Evolutionary conservation across 1,140 invertebrate genomes (phyloP).

Genomic region (Brachionus calyciflorus): DNA sequence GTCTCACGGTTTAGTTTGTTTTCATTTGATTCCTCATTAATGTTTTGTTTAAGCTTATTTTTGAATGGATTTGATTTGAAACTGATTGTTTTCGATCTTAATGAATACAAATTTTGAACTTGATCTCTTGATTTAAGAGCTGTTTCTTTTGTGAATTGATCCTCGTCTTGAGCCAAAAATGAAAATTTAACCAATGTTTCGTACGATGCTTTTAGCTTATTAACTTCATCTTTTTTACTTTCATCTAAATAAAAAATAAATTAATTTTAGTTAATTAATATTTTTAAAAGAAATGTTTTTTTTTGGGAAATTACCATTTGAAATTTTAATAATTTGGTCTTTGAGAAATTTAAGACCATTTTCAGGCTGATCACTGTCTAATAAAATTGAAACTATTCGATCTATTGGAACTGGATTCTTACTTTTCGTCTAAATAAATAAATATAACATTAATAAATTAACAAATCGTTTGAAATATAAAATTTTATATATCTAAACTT

Average conservation of each 20-base stretch:
- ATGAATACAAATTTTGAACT: constrained; percentile 34
- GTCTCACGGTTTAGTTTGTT: background rate
- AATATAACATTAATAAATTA: too few species aligned
- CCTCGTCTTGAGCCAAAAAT: constrained; percentile 32
- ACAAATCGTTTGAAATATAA: too few species aligned
- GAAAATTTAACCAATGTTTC: constrained; percentile 30
- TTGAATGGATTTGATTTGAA: background rate
- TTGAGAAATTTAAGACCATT: constrained; percentile 30
- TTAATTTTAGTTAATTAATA: background rate
- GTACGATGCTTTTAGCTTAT: constrained; percentile 4
- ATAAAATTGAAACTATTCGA: constrained; percentile 19
- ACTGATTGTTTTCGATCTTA: background rate
- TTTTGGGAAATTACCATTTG: background rate
- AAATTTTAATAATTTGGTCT: background rate
- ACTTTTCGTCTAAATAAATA: background rate
- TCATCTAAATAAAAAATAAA: constrained; percentile 1
- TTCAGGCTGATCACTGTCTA: constrained; percentile 18
- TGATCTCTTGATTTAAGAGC: constrained; percentile 3
- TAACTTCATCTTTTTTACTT: constrained; percentile 1
- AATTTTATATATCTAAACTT: too few species aligned
- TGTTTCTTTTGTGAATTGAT: constrained; percentile 35
- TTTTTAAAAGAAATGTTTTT: background rate
- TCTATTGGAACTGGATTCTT: constrained; percentile 20
- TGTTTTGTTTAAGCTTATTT: background rate
- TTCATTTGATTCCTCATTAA: constrained; percentile 13